Percentiles rank a stretch among this genome's conserved stretches.
These are phyloP conservation scores for Typhlichthys eigenmanni DNA, from an alignment of 2,797 vertebrate genomes.

Conservation along the genomic window DNA sequence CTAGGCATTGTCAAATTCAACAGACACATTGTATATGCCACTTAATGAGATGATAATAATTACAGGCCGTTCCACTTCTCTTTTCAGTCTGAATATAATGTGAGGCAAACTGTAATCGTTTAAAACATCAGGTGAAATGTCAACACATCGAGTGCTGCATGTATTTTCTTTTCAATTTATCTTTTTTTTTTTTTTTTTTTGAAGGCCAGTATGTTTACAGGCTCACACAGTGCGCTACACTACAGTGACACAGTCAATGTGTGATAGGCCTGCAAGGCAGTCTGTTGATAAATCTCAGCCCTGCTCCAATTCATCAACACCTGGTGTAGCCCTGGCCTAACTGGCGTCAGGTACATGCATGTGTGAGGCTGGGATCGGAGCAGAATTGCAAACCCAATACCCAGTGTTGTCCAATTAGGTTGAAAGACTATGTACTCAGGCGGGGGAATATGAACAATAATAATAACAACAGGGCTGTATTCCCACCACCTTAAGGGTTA, in stretches of 20 bases:
- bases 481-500: background rate
- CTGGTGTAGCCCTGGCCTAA: conserved; percentile 26
- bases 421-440: conserved; percentile 25
- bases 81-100: too few species aligned
- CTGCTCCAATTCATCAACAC: conserved; percentile 54
- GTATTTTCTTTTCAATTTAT: conserved; percentile 26
- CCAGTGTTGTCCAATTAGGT: conserved; percentile 27
- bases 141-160: conserved; percentile 17
- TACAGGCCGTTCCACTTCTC: background rate
- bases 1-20: too few species aligned
- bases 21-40: too few species aligned
- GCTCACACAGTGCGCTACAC: conserved; percentile 22
- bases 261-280: conserved; percentile 39
- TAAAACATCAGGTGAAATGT: conserved; percentile 5
- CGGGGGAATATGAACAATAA: background rate
- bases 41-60: background rate
- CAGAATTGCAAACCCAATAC: conserved; percentile 46
- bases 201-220: conserved; percentile 56
- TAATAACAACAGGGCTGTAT: background rate
- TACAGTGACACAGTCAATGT: conserved; percentile 55
- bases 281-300: conserved; percentile 54
- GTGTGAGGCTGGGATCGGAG: conserved; percentile 42
- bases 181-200: conserved; percentile 16
- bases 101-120: too few species aligned
- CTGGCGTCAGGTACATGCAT: conserved; percentile 46